A percentile compares a stretch with the other conserved stretches of the same genome.
phyloP scores from a whole-genome alignment of 2,113 vertebrate species.

The Smithornis capensis region DNA sequence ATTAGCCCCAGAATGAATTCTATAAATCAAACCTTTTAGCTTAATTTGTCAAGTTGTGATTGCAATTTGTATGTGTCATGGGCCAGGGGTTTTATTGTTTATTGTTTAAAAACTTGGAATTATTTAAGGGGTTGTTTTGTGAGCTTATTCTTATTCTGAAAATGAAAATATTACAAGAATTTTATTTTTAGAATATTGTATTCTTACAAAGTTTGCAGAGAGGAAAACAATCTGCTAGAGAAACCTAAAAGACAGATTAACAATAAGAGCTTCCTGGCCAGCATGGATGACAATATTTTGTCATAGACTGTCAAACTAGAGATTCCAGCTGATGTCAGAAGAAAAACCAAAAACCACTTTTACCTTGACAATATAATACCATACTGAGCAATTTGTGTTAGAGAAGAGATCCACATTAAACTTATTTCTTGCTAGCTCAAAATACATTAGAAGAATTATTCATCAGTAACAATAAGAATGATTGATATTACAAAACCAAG shows the following conservation, averaged over 20 bases:
- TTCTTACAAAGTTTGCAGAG: neutral
- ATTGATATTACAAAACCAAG: neutral
- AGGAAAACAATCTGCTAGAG: neutral
- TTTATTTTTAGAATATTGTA: neutral
- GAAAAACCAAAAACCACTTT: neutral
- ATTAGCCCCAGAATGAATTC: neutral
- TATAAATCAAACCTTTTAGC: neutral
- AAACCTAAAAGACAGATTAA: neutral
- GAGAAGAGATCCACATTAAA: neutral
- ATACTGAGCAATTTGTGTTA: neutral
- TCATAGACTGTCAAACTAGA: neutral
- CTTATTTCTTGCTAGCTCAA: neutral
- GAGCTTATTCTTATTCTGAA: neutral
- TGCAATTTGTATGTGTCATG: neutral
- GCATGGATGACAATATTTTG: neutral
- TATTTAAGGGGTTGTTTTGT: accelerated
- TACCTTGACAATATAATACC: neutral
- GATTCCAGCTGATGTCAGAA: neutral
- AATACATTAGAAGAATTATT: neutral
- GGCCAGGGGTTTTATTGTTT: neutral
- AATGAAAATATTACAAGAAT: neutral
- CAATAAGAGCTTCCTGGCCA: neutral
- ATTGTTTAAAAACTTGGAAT: neutral
- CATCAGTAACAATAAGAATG: neutral
- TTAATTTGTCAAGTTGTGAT: neutral